Base-by-base conservation (phyloP, 2,888 invertebrate genomes). In the Hydrotaea diabolus region DNA sequence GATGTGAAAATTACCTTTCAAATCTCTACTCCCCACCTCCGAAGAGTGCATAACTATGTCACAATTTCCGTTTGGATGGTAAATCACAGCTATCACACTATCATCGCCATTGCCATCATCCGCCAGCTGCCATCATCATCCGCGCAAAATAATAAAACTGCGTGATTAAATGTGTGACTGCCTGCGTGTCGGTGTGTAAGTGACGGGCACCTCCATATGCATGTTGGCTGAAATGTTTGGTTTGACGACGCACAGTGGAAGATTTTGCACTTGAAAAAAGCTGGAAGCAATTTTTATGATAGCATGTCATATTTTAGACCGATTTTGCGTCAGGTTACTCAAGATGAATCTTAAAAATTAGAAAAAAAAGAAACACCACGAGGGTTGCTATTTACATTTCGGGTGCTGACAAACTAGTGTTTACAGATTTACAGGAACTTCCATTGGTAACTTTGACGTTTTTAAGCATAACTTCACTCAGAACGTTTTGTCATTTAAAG, bases 1-100 rank as follows among this genome's bases (percentile, higher is more conserved):
- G 31, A 7, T 31, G 7, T 31, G 31, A 31, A 31, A 31, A 31
- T 4, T 2, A 31, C 31, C 31, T 7, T 7, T 7, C 2, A 4
- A 2, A 31, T 7, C 31, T 4, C 31, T 39, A 39, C 39, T 26
- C 26, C 13, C 36, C 19, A 5, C 19, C 31, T 36, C 64, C 13
- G 15, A 23, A 23, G 31, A 62, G 31, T 26, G 11, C 75, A 26
- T 71, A 84, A 76, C 81, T 85, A 74, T 85, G 85, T 82, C 85
- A 85, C 85, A 79, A 69, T 77, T 85, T 81, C 85, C 85, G 82
- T 82, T 85, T 77, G n/a, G 31, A 9, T 82, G 85, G 85, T 59
- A 79, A 82, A 85, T 82, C 66, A 79, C 73, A 79, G 43, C 76
- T 72, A 84, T 81, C 64, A 81, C n/a, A 39, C 11, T 7, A 57